Evolutionary conservation across 2,888 invertebrate genomes (phyloP), one percentile per base, ranked within the genome.

Genomic region (Megaustenia siamemsis): DNA sequence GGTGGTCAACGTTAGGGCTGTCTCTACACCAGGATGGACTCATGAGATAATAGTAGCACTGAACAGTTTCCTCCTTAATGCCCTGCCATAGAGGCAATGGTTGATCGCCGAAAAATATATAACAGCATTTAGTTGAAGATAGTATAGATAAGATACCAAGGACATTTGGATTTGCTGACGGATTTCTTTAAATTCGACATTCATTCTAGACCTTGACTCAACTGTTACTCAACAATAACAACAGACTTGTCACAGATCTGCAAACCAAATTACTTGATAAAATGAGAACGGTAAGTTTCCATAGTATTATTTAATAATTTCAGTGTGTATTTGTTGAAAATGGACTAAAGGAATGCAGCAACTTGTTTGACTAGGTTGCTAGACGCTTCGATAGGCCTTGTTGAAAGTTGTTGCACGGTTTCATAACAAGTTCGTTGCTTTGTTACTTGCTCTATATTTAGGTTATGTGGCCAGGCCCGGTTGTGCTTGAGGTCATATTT

Each of bases 21-120:
- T 76, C 81, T 81, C 5, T 85, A 81, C 76, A 81, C 76, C 80
- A 85, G 76, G 85, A 85, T 81, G 85, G 76, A 53, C n/a, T 75
- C 49, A 38, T 85, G 73, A 81, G 69, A 76, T 32, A 32, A 28
- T 15, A 66, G 32, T n/a, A n/a, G n/a, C n/a, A n/a, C n/a, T 28
- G 71, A 76, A 69, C 21, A 75, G 73, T 28, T 84, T 73, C 38
- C 53, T 28, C 78, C 84, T 79, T 76, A 79, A 66, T 28, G 79
- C 84, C 79, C 77, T 56, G 32, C 63, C 28, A 75, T 81, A 76
- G 85, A 76, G 81, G 85, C 85, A 85, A 85, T 85, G 85, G 76
- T 85, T 85, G 84, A 84, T 76, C 85, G 81, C 81, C 81, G 76
- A 53, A 69, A 81, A 32, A 68, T 60, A n/a, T n/a, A 66, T 85